Evolutionary conservation across 2,888 invertebrate genomes (phyloP).

Genomic region (Lithophane semibrunnea): DNA sequence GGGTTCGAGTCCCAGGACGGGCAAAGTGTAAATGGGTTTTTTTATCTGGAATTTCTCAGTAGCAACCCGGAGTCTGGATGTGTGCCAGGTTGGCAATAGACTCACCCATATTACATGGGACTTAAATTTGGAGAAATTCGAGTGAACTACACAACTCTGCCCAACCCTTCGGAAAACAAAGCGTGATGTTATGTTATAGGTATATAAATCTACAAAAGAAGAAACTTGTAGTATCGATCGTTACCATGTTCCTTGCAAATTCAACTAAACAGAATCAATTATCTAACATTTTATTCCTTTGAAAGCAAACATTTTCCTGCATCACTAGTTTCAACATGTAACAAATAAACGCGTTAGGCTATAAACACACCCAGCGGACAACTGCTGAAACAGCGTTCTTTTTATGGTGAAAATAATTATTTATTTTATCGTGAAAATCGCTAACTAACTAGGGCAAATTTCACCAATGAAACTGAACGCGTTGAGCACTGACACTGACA

Average conservation of each 20-base stretch:
- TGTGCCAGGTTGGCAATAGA: no score
- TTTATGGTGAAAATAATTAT: not conserved
- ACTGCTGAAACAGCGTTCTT: not conserved
- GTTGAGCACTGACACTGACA: no score
- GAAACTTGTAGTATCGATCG: not conserved
- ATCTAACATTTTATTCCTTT: constrained; percentile 23
- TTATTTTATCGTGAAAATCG: not conserved
- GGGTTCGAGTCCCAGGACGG: no score
- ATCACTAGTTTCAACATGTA: not conserved
- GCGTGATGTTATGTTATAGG: not conserved
- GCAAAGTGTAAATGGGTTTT: no score
- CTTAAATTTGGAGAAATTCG: no score
- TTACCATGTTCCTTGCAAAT: not conserved
- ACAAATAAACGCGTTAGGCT: constrained; percentile 25
- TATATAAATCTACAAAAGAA: not conserved
- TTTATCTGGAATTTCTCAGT: no score
- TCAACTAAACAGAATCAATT: constrained; percentile 14
- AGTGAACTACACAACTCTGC: no score
- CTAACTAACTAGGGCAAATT: not conserved
- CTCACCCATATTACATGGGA: no score
- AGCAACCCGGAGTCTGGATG: no score
- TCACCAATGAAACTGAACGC: no score
- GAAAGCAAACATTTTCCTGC: constrained; percentile 2
- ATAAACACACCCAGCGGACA: not conserved
- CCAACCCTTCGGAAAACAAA: no score